Percentiles rank a stretch among this genome's conserved stretches.
Conservation (phyloP, 2,797 vertebrate species). For the Tangara arthus region DNA sequence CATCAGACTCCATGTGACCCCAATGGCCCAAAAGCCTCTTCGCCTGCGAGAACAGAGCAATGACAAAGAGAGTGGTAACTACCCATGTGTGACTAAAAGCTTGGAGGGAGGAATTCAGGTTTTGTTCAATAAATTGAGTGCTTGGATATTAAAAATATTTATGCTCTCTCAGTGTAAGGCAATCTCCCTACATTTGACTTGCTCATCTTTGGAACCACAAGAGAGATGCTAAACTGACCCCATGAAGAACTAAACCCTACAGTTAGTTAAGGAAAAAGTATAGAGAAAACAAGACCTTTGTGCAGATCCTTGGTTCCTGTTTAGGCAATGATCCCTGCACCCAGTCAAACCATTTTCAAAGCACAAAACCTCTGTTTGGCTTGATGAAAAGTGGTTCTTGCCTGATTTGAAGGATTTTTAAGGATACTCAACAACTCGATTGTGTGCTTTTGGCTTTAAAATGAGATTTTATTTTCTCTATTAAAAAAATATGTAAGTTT, state of each 20-base stretch:
- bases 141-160: neutral
- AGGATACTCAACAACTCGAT: neutral
- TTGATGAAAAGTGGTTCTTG: neutral
- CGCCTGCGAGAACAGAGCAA: neutral
- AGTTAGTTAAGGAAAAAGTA: neutral
- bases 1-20: neutral
- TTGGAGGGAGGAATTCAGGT: neutral
- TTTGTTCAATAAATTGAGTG: neutral
- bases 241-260: neutral
- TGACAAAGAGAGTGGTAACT: neutral
- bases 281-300: neutral
- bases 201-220: neutral
- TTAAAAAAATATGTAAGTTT: neutral
- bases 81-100: fast-evolving
- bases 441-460: neutral
- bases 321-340: neutral
- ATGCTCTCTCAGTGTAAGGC: neutral
- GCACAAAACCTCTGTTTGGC: neutral
- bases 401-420: neutral
- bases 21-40: fast-evolving
- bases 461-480: neutral
- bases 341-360: neutral
- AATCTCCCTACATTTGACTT: neutral
- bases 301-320: neutral
- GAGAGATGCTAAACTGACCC: neutral